Evolutionary conservation across 2,888 invertebrate genomes (phyloP).

Genomic region (Ochlodes sylvanus): DNA sequence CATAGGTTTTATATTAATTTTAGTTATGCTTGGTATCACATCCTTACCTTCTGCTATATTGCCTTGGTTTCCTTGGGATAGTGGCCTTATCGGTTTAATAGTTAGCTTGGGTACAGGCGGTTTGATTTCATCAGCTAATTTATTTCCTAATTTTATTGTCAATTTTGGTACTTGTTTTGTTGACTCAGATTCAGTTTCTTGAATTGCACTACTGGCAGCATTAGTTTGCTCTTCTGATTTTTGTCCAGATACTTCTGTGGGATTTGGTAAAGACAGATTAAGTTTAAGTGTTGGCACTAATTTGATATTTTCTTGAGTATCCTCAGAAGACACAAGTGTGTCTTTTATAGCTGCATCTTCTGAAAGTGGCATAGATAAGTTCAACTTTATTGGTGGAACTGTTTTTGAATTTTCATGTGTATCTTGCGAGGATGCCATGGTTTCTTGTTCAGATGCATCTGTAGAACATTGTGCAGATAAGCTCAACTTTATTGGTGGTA

Average conservation of each 20-base stretch:
- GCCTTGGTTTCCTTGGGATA: conserved; percentile 50
- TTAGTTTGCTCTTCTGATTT: conserved; percentile 44
- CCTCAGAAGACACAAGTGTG: background rate
- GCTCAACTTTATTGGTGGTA: conserved; percentile 59
- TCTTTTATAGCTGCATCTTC: too few relatives aligned
- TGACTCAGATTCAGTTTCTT: conserved; percentile 56
- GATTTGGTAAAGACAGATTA: conserved; percentile 52
- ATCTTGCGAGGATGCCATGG: background rate
- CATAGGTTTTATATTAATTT: conserved; percentile 82
- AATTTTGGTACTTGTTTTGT: conserved; percentile 79
- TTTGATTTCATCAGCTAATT: conserved; percentile 69
- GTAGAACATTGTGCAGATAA: conserved; percentile 48
- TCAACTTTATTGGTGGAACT: too few relatives aligned
- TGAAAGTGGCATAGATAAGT: too few relatives aligned
- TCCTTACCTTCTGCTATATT: conserved; percentile 55
- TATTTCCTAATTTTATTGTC: conserved; percentile 76
- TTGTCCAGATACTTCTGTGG: conserved; percentile 39
- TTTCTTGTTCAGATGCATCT: conserved; percentile 36
- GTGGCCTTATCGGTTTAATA: conserved; percentile 67
- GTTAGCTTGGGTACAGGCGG: conserved; percentile 74
- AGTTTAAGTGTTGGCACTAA: conserved; percentile 56
- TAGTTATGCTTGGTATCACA: conserved; percentile 70
- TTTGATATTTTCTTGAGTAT: background rate
- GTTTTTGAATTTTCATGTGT: too few relatives aligned
- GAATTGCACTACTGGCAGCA: conserved; percentile 47